Base-by-base conservation (phyloP, 2,888 invertebrate genomes). In the Liposcelis brunnea region DNA sequence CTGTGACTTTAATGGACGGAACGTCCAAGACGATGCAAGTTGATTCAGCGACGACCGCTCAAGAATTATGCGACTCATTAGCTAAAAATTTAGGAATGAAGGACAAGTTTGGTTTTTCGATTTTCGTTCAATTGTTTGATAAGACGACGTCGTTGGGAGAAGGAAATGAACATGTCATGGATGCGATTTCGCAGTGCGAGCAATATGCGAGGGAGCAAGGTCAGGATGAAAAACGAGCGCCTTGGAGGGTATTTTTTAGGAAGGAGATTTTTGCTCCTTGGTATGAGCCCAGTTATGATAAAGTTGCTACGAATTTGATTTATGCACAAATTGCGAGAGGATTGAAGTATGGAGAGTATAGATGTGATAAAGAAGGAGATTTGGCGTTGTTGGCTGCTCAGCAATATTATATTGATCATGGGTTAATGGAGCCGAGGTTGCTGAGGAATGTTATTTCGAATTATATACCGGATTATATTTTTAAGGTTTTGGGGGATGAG, bases 151-250 rank as follows among this genome's bases (percentile, higher is more conserved):
- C 60, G 45, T 49, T 56, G 6, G 55, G 55, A 12, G 53, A 55
- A 38, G 55, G 54, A 49, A 49, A 47, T 14, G 91, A 93, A 61
- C 91, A 93, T 59, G 80, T 95, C 1, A 82, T 94, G 80, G 94
- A 95, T 64, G 94, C 93, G 1, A 83, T 95, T 55, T 89, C 89
- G 0, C 90, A 91, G 61, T 93, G 93, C 61, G 94, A 95, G 61
- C 93, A 94, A 60, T 91, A 86, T 61, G 83, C 89, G 19, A 89
- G 83, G 63, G 91, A 91, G 61, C 81, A 85, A 59, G 87, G 89
- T 1, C 75, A 78, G 2, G 75, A 79, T 46, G 90, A 91, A 60
- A 71, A 81, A 53, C 80, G 75, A 56, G 86, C 87, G 3, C 83
- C 85, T 0, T 95, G 93, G 93, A 73, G 83, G 53, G 62, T 91